These are phyloP conservation scores for Nematopogon swammerdamellus DNA, from an alignment of 2,888 invertebrate genomes.

Conservation along the genomic window DNA sequence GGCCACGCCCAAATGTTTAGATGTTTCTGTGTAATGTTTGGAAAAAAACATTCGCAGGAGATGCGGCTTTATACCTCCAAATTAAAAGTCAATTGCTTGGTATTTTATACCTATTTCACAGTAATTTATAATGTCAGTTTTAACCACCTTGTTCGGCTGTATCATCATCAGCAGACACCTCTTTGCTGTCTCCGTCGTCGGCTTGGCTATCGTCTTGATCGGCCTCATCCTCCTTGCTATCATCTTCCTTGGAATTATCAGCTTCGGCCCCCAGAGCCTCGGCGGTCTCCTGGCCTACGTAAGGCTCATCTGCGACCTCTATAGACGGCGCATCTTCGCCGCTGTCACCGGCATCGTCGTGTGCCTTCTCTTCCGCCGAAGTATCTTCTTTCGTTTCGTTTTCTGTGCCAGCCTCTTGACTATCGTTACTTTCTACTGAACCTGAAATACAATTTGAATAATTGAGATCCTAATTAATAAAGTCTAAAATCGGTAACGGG, in stretches of 20 bases:
- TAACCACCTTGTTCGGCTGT: constrained; percentile 38
- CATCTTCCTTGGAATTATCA: constrained; percentile 22
- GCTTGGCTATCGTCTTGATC: constrained; percentile 27
- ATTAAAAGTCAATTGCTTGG: too few relatives aligned
- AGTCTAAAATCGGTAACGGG: too few relatives aligned
- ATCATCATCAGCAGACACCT: constrained; percentile 47
- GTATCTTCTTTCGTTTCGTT: constrained; percentile 39
- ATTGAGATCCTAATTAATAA: not conserved
- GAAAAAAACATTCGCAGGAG: too few relatives aligned
- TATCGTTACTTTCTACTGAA: constrained; percentile 48
- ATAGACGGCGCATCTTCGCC: constrained; percentile 32
- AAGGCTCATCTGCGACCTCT: constrained; percentile 49
- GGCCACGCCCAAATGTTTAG: too few relatives aligned
- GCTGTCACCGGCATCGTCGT: constrained; percentile 16
- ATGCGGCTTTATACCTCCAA: too few relatives aligned
- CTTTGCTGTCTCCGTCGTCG: constrained; percentile 31
- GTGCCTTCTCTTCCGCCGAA: constrained; percentile 36
- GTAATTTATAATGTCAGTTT: too few relatives aligned
- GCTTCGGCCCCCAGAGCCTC: constrained; percentile 36
- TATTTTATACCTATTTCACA: too few relatives aligned
- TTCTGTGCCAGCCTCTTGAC: constrained; percentile 47
- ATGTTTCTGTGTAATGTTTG: too few relatives aligned
- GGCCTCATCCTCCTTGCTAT: constrained; percentile 30
- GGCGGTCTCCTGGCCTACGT: constrained; percentile 40
- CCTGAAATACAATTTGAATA: constrained; percentile 32